phyloP scores from a whole-genome alignment of 2,797 vertebrate species.

The Apogon talboti region DNA sequence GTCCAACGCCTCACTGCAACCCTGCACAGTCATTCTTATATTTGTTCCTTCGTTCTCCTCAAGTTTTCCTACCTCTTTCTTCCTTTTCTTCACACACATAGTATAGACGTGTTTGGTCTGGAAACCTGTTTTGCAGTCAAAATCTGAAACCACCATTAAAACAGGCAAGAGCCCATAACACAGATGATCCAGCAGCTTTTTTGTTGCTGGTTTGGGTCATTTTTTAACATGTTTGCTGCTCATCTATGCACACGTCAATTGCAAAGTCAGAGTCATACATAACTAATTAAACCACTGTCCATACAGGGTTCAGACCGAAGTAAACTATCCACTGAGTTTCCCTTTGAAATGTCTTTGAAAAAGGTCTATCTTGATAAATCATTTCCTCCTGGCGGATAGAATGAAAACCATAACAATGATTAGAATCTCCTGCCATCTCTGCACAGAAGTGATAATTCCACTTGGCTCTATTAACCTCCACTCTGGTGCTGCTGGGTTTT shows the following conservation, averaged over 20 bases:
- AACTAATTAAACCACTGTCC: neutral
- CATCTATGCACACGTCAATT: neutral
- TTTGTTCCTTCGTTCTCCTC: neutral
- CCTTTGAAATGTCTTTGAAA: constrained; percentile 41
- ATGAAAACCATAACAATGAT: constrained; percentile 41
- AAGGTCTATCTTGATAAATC: constrained; percentile 44
- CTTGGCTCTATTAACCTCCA: constrained; percentile 37
- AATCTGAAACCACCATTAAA: neutral
- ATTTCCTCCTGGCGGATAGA: constrained; percentile 40
- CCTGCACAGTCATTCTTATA: constrained; percentile 5
- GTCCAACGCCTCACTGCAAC: constrained; percentile 34
- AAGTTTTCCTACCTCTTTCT: neutral
- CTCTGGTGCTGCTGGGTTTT: constrained; percentile 40
- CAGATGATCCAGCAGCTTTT: neutral
- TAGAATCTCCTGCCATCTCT: constrained; percentile 40
- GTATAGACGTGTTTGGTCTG: too few relatives aligned
- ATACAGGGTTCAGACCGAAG: constrained; percentile 9
- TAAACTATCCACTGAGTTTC: constrained; percentile 12
- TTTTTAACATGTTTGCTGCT: neutral
- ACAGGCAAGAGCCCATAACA: neutral
- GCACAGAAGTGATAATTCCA: constrained; percentile 38
- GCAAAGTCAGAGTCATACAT: neutral
- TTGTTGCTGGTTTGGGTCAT: neutral
- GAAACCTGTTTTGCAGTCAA: neutral
- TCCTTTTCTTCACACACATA: neutral